These are phyloP conservation scores for Amphiprion clarkii DNA, from an alignment of 2,797 vertebrate genomes.

Conservation along the genomic window DNA sequence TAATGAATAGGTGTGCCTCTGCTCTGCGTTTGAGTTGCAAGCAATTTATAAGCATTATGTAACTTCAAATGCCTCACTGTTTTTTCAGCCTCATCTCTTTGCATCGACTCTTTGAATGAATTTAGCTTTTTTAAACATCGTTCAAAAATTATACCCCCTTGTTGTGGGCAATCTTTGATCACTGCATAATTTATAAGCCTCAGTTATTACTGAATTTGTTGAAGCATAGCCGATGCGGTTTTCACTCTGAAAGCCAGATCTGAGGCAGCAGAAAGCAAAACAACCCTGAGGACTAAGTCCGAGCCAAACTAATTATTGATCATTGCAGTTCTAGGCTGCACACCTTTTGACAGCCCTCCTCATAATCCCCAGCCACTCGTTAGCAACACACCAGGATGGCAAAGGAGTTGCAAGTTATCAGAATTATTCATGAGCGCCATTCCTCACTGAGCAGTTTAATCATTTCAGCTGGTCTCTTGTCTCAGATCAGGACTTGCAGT, in stretches of 20 bases:
- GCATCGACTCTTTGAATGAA: neutral
- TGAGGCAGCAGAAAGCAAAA: slow-evolving; percentile 8
- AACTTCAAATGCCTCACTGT: neutral
- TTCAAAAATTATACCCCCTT: no score
- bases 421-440: slow-evolving; percentile 50
- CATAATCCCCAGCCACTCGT: slow-evolving; percentile 41
- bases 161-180: neutral
- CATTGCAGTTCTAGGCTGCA: slow-evolving; percentile 5
- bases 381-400: slow-evolving; percentile 35
- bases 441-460: slow-evolving; percentile 28
- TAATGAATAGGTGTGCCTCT: neutral
- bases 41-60: slow-evolving; percentile 4
- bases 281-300: neutral
- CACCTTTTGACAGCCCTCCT: slow-evolving; percentile 38
- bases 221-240: slow-evolving; percentile 1
- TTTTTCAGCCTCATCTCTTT: slow-evolving; percentile 1
- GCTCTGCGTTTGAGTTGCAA: neutral
- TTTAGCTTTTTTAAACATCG: neutral
- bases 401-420: slow-evolving; percentile 40
- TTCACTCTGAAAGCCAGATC: neutral
- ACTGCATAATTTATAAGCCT: slow-evolving; percentile 23
- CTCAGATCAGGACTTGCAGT: slow-evolving; percentile 13
- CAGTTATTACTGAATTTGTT: slow-evolving; percentile 9
- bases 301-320: slow-evolving; percentile 25
- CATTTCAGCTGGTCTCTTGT: slow-evolving; percentile 29